Conservation (phyloP, 2,113 vertebrate genomes). For the Malurus cyaneus region DNA sequence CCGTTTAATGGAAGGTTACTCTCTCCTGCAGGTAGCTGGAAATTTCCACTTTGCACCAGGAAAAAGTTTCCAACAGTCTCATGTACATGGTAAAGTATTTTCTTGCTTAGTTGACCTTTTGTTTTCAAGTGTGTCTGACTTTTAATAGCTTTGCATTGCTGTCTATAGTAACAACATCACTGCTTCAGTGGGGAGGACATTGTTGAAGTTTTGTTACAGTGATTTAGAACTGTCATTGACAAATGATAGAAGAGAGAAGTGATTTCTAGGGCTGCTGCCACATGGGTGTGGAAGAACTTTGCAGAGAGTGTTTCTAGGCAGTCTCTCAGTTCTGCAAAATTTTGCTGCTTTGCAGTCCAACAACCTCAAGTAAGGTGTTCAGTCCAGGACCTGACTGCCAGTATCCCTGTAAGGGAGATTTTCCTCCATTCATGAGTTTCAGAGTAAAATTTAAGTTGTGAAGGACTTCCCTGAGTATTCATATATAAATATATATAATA, state of each 20-base stretch:
- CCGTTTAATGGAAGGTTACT: constrained; percentile 9
- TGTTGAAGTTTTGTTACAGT: neutral
- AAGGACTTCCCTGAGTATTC: neutral
- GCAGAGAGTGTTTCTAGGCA: neutral
- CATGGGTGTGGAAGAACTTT: neutral
- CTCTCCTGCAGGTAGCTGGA: constrained; percentile 86
- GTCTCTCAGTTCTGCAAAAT: neutral
- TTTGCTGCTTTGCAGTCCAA: neutral
- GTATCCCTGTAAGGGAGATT: neutral
- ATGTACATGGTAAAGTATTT: constrained; percentile 89
- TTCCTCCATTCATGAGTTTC: neutral
- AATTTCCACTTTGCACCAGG: constrained; percentile 99
- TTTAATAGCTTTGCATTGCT: neutral
- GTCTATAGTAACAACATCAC: neutral
- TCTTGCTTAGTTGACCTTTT: neutral
- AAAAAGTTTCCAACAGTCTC: constrained; percentile 98
- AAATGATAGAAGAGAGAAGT: neutral
- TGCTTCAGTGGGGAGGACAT: neutral
- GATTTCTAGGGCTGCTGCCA: neutral
- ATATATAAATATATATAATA: too few relatives aligned
- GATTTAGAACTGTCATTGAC: neutral
- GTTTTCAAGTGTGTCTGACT: neutral
- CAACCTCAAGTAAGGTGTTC: neutral
- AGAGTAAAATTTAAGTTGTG: neutral
- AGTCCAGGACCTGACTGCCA: neutral